Evolutionary conservation across 1,140 invertebrate genomes (phyloP), one percentile per base, ranked within the genome.

Genomic region (Paralvinella palmiformis): DNA sequence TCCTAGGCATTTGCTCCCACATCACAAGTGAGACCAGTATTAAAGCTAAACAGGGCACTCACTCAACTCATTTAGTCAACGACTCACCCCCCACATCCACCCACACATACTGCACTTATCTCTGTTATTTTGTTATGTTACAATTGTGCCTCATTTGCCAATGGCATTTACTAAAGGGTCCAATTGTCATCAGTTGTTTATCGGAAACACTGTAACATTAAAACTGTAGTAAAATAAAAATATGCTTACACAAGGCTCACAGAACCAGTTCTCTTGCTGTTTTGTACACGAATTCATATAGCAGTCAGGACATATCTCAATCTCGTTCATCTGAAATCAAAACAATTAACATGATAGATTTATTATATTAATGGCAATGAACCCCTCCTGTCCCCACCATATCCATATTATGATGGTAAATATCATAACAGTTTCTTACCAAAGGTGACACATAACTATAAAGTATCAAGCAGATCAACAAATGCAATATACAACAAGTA

Each of bases 221-320:
- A 58, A 35, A 36, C 24, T 35, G 15, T 10, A 13, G 6, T 20
- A 37, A 62, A 59, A 15, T 35, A 37, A 17, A 36, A 20, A 22
- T 29, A 62, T 69, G 84, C 85, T 82, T 71, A 89, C 86, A 82
- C 93, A 97, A 1, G 91, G 90, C 76, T 94, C 90, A 1, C 89
- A 87, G 76, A 96, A 96, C 92, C 92, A 96, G 6, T 88, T 86
- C 32, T 87, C 87, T 61, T 86, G 82, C 35, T 69, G 68, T 45
- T 88, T 86, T n/a, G 88, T 87, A 69, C 92, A 90, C 17, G 92
- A 88, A 71, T 91, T 91, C 29, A 86, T 82, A 76, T 95, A 96
- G 75, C 93, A 96, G 72, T 94, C 89, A 0, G 92, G 88, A 76
- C 93, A 97, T n/a, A 91, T 89, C 73, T 95, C 92, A 66, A 96